Base-by-base conservation (phyloP, 30 jellyfish, hydroid and myxozoan species). In the Hydractinia symbiolongicarpus region DNA sequence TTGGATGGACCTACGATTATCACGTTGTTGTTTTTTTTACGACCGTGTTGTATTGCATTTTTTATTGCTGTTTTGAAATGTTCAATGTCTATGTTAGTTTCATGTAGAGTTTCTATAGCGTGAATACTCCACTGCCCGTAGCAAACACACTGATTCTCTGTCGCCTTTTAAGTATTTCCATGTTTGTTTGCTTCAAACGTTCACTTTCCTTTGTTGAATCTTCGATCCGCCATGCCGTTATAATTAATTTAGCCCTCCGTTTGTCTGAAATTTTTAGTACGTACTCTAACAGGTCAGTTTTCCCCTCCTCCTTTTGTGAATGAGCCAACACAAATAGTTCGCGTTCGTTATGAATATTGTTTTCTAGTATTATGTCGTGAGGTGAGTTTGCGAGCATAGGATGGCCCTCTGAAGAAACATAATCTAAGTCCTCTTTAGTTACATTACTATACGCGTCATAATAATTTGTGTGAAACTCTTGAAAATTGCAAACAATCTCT, bases 221-320 rank as follows among this genome's bases (percentile, higher is more conserved):
- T 58, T 58, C 69, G 17, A 16, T 58, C 17, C 19, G 69, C 69
- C 69, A 58, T 58, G 69, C 17, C 15, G 17, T 58, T 58, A 0
- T 58, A 16, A 58, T 58, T 58, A 16, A 16, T 16, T 58, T 3
- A 0, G 69, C 19, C 69, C 69, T 58, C 15, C 69, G 19, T 16
- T 58, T 16, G 69, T 58, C 69, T 58, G 69, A 58, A 58, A 58
- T 58, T 16, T 58, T 58, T 16, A 58, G 19, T 16, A 16, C 15
- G 69, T 58, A 58, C 19, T 58, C 69, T 58, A 58, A 16, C 69
- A 58, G 69, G 69, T 58, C 69, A 58, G 69, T 58, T 58, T 58
- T 58, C 15, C 69, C 69, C 19, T 58, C 69, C 3, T 58, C 17
- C 19, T 58, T 13, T 58, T 58, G 44, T 30, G 44, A 30, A 30